phyloP scores from a whole-genome alignment of 2,113 vertebrate genomes.

The Neodon shergylaensis region DNA sequence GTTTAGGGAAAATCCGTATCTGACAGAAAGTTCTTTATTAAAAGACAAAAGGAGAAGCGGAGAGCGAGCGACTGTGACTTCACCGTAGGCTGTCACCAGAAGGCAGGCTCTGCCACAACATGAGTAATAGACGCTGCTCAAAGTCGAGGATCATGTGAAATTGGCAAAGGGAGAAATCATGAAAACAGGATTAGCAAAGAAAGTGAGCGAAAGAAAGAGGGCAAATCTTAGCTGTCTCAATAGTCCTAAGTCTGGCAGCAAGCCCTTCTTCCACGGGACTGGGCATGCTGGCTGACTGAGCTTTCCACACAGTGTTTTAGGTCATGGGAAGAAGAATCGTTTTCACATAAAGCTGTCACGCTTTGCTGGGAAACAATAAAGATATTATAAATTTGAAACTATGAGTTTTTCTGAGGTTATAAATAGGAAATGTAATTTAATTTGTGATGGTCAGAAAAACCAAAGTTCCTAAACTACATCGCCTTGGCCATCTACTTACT shows the following conservation, averaged over 20 bases:
- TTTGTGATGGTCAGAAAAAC: slow-evolving; percentile 58
- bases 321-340: slow-evolving; percentile 70
- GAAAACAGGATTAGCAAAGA: slow-evolving; percentile 59
- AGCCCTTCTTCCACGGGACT: slow-evolving; percentile 68
- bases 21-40: slow-evolving; percentile 74
- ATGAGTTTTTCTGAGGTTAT: slow-evolving; percentile 69
- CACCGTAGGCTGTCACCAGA: slow-evolving; percentile 30
- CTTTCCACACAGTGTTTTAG: slow-evolving; percentile 78
- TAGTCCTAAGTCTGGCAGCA: slow-evolving; percentile 54
- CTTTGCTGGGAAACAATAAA: slow-evolving; percentile 69
- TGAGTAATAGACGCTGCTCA: slow-evolving; percentile 45
- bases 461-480: slow-evolving; percentile 57
- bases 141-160: slow-evolving; percentile 55
- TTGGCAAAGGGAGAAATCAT: slow-evolving; percentile 54
- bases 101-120: slow-evolving; percentile 40
- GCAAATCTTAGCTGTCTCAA: slow-evolving; percentile 72
- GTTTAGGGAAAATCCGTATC: slow-evolving; percentile 64
- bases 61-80: slow-evolving; percentile 38
- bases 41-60: slow-evolving; percentile 25
- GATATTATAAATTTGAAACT: slow-evolving; percentile 51
- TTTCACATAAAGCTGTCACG: slow-evolving; percentile 73
- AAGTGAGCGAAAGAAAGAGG: slow-evolving; percentile 68
- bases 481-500: slow-evolving; percentile 69
- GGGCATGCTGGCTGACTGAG: slow-evolving; percentile 68
- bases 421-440: slow-evolving; percentile 67